Evolutionary conservation across 2,888 invertebrate genomes (phyloP), one percentile per base, ranked within the genome.

Genomic region (Himalopsyche kuldschensis): DNA sequence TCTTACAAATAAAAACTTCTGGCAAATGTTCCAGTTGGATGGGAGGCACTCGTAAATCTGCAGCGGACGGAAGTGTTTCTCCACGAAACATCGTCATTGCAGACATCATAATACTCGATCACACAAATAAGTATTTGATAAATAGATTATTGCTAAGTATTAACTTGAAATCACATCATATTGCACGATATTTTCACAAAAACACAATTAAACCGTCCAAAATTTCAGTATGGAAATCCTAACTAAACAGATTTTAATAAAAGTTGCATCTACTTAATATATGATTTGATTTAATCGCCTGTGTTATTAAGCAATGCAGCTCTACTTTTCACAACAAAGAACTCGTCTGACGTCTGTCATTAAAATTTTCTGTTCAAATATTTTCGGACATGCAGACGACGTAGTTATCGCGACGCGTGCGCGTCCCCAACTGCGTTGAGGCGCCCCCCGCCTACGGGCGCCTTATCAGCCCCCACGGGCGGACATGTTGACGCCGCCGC

Each of bases 21-120:
- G 95, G 95, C 88, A 95, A 93, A 89, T 94, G 94, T 89, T 95
- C 95, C 87, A 95, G 91, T 88, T 94, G 94, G 88, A 95, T 94
- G 87, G 95, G 95, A 86, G 95, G 95, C 87, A 95, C 94, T 88
- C 95, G 93, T 91, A 94, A 92, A 89, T 92, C 92, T 89, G 92
- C 91, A 88, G 92, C 91, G 88, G 89, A 88, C 88, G 87, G 84
- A 75, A 86, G 30, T 80, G 27, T 82, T 78, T 84, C 83, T 46
- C 83, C 80, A 41, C 82, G 83, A 78, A 80, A 85, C 85, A 86
- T 85, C 11, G 85, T 79, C 30, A 86, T 24, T 3, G 85, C 80
- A 24, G 85, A 82, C 85, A 85, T 86, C 78, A 78, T 55, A 10
- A 55, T 24, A 55, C 20, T 15, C 41, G 15, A 82, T 80, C 75